Base-by-base conservation (phyloP, 2,888 invertebrate species). In the Bedellia somnulentella region DNA sequence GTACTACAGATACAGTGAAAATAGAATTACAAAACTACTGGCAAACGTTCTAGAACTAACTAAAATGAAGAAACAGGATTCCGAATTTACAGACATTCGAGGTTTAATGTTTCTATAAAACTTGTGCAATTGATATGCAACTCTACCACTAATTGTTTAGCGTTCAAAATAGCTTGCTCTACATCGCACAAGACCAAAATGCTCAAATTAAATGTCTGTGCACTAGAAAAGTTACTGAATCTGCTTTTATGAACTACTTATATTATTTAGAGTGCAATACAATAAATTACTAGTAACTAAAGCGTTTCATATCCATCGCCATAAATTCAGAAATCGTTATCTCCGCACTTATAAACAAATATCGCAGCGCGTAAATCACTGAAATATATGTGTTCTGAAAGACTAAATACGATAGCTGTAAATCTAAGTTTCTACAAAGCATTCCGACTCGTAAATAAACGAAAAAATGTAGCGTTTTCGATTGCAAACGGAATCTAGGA, bases 11-110 rank as follows among this genome's bases (percentile, higher is more conserved):
- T n/a, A n/a, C n/a, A n/a, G n/a, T n/a, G n/a, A n/a, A n/a, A n/a
- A n/a, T n/a, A n/a, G n/a, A n/a, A n/a, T n/a, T 44, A 52, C 41
- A 57, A 40, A 47, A 45, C 50, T 48, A 57, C 55, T 49, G 47
- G 61, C 57, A 47, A 64, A 61, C 71, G 57, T 51, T 67, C 67
- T 64, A 49, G 62, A 57, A 54, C 63, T 61, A 63, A 66, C 64
- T 66, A 67, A 68, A 71, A 67, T 66, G 60, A 68, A 68, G 64
- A 66, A 68, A 63, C 64, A 66, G 63, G 57, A 70, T 57, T 46
- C 57, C 57, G 58, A 66, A 63, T 70, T 67, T 67, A 59, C 68
- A 66, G 70, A 67, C 64, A 57, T 67, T 63, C 56, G 45, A 15
- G 52, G 51, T 57, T 66, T 67, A 64, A 64, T 61, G 63, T 59